Evolutionary conservation across 92 coral and sea anemone genomes (phyloP).

Genomic region (Actinostola sp.): DNA sequence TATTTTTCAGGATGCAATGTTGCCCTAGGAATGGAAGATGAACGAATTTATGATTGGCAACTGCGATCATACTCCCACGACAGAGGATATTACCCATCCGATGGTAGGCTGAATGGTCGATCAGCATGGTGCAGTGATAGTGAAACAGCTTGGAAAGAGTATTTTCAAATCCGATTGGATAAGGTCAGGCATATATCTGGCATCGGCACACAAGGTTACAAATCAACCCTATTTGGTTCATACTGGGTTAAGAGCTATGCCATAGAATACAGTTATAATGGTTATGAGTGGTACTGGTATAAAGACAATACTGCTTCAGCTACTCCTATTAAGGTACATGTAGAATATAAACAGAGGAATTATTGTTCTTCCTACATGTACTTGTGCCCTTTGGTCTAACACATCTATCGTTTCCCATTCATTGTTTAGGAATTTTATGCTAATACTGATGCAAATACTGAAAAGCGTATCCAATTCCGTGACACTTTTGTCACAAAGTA

Average conservation of each 20-base stretch:
- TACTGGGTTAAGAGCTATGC: slow-evolving; percentile 51
- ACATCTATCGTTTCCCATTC: no score
- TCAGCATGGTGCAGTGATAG: slow-evolving; percentile 58
- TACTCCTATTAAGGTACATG: slow-evolving; percentile 9
- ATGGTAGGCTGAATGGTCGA: slow-evolving; percentile 40
- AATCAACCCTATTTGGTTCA: neutral
- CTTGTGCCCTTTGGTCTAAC: no score
- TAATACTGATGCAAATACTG: slow-evolving; percentile 37
- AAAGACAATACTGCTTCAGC: neutral
- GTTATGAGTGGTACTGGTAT: slow-evolving; percentile 46
- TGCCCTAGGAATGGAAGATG: slow-evolving; percentile 53
- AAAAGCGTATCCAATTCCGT: slow-evolving; percentile 31
- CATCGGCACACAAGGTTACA: slow-evolving; percentile 56
- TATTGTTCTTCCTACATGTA: no score
- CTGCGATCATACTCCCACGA: slow-evolving; percentile 25
- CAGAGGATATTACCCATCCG: slow-evolving; percentile 30
- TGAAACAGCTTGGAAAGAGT: slow-evolving; percentile 23
- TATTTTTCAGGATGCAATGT: slow-evolving; percentile 36
- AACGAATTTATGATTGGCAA: slow-evolving; percentile 34
- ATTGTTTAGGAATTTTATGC: slow-evolving; percentile 48
- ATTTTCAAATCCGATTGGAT: slow-evolving; percentile 54
- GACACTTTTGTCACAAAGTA: slow-evolving; percentile 60
- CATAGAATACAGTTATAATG: slow-evolving; percentile 64
- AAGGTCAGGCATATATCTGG: slow-evolving; percentile 60
- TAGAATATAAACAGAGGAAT: no score